phyloP scores from a whole-genome alignment of 1,140 invertebrate species.

The Scaptodrosophila lebanonensis region DNA sequence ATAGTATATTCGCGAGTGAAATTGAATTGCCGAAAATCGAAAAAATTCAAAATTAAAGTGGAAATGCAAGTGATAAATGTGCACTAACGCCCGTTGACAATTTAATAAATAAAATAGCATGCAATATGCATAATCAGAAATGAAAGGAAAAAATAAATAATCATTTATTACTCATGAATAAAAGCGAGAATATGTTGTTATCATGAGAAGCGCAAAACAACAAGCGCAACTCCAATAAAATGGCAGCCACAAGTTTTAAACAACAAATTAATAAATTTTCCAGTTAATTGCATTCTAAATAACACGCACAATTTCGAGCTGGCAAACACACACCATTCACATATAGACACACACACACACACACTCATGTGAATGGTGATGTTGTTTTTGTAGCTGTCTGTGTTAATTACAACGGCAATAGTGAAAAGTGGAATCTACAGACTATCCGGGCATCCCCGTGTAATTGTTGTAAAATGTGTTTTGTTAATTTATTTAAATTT shows the following conservation, averaged over 20 bases:
- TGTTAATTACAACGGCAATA: constrained; percentile 64
- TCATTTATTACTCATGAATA: too few relatives aligned
- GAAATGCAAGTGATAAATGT: too few relatives aligned
- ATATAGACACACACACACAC: too few relatives aligned
- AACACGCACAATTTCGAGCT: not conserved
- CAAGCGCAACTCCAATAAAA: constrained; percentile 13
- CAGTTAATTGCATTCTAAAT: constrained; percentile 52
- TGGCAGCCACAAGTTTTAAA: constrained; percentile 16
- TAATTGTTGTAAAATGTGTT: constrained; percentile 60
- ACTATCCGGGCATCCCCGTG: constrained; percentile 3
- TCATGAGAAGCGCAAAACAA: too few relatives aligned
- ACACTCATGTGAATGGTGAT: not conserved
- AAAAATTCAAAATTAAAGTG: too few relatives aligned
- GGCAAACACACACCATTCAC: too few relatives aligned
- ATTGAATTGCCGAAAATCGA: too few relatives aligned
- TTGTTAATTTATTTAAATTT: constrained; percentile 72
- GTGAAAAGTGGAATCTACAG: constrained; percentile 44
- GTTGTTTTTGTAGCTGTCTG: constrained; percentile 22
- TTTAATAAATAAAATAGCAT: too few relatives aligned
- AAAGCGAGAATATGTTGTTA: too few relatives aligned
- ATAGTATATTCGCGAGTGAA: too few relatives aligned
- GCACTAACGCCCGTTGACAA: too few relatives aligned
- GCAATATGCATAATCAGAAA: constrained; percentile 5
- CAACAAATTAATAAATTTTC: constrained; percentile 54
- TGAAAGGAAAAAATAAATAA: constrained; percentile 35